Conservation (phyloP, 1,140 invertebrate species). For the Danaus plexippus region DNA sequence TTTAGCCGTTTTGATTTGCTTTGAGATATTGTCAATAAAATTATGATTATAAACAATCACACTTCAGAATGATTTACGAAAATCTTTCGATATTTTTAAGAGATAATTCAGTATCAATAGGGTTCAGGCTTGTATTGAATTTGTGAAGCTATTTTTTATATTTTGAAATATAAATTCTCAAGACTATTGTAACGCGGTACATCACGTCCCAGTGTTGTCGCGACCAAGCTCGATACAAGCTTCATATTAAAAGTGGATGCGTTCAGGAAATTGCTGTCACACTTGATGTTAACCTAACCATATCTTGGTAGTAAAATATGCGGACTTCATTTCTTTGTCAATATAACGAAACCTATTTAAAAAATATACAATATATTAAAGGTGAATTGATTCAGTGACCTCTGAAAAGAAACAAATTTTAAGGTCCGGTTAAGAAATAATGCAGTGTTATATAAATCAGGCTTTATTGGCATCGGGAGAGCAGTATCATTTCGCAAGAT, state of each 20-base stretch:
- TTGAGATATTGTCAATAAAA: no score
- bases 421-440: constrained; percentile 19
- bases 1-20: no score
- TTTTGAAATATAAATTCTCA: constrained; percentile 2
- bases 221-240: constrained; percentile 30
- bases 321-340: no score
- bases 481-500: constrained; percentile 59
- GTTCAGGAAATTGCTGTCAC: constrained; percentile 49
- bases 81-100: no score
- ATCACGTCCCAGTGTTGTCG: constrained; percentile 15
- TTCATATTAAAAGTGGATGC: constrained; percentile 45
- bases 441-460: constrained; percentile 57
- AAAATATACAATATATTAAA: no score
- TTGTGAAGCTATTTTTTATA: no score
- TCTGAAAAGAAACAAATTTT: constrained; percentile 7
- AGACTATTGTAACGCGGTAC: constrained; percentile 5
- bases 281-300: constrained; percentile 45
- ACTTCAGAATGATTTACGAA: no score
- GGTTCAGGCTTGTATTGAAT: no score
- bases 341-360: no score
- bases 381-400: not conserved
- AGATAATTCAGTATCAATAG: no score
- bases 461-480: constrained; percentile 61
- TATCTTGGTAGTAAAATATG: not conserved
- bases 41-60: no score